A percentile compares a stretch with the other conserved stretches of the same genome.
These are phyloP conservation scores for Esox niger DNA, from an alignment of 2,113 vertebrate species.

Conservation along the genomic window DNA sequence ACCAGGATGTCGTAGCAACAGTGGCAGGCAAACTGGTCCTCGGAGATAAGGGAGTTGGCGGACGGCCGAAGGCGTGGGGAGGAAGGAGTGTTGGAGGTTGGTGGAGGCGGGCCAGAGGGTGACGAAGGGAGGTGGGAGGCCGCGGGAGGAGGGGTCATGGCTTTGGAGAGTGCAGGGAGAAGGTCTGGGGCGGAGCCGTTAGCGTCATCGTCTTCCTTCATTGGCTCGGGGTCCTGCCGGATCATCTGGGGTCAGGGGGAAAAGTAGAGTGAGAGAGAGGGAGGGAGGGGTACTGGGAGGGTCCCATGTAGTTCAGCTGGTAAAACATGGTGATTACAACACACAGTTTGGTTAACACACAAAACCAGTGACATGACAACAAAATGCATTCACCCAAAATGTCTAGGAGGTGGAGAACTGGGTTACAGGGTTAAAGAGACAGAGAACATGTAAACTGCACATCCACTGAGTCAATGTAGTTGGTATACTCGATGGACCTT, in stretches of 20 bases:
- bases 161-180: not conserved
- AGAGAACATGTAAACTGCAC: too few relatives aligned
- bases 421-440: too few relatives aligned
- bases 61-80: not conserved
- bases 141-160: not conserved
- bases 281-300: not conserved
- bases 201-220: constrained; percentile 20
- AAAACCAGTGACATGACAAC: too few relatives aligned
- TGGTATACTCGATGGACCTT: too few relatives aligned
- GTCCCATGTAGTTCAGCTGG: too few relatives aligned
- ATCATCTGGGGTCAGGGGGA: constrained; percentile 25
- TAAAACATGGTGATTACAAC: too few relatives aligned
- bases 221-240: constrained; percentile 43
- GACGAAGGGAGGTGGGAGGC: not conserved
- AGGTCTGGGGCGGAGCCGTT: not conserved
- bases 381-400: too few relatives aligned
- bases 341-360: too few relatives aligned
- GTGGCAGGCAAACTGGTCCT: constrained; percentile 87
- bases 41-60: constrained; percentile 63
- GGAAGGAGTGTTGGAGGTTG: not conserved
- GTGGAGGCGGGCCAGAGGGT: not conserved
- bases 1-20: constrained; percentile 92
- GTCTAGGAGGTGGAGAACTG: too few relatives aligned
- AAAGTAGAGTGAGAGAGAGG: not conserved
- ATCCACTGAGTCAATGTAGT: too few relatives aligned